phyloP scores from a whole-genome alignment of 2,113 vertebrate species.

The Passer montanus region DNA sequence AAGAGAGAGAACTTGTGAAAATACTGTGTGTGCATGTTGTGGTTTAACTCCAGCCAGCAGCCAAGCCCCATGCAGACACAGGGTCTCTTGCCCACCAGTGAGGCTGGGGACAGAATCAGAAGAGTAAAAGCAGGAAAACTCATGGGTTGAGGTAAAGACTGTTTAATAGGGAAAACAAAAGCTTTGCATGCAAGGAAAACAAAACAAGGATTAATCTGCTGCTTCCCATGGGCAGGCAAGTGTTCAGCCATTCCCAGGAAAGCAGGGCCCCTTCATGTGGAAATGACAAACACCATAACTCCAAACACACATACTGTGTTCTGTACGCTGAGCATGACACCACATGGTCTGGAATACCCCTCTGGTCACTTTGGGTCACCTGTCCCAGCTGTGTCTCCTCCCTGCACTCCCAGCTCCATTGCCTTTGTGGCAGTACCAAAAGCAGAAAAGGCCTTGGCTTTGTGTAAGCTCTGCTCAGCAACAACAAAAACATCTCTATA shows the following conservation, averaged over 20 bases:
- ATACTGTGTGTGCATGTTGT: neutral
- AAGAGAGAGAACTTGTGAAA: neutral
- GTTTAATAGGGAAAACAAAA: neutral
- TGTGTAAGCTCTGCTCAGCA: neutral
- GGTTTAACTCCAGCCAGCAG: neutral
- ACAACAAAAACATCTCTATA: neutral
- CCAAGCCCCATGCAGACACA: rapidly evolving
- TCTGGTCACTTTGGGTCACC: neutral
- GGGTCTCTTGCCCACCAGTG: neutral
- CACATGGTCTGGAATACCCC: neutral
- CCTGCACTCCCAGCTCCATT: neutral
- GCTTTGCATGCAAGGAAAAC: neutral
- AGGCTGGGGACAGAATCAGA: neutral
- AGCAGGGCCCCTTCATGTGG: rapidly evolving
- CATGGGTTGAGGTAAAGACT: neutral
- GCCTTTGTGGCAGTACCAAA: rapidly evolving
- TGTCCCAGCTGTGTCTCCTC: neutral
- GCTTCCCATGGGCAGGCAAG: neutral
- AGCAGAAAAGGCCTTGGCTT: neutral
- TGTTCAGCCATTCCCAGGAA: neutral
- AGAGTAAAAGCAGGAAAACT: neutral
- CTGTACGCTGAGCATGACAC: neutral
- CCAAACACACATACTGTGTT: neutral
- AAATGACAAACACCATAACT: neutral
- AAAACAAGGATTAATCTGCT: neutral